phyloP scores from a whole-genome alignment of 2,888 invertebrate species.

The Drosophila subsilvestris region DNA sequence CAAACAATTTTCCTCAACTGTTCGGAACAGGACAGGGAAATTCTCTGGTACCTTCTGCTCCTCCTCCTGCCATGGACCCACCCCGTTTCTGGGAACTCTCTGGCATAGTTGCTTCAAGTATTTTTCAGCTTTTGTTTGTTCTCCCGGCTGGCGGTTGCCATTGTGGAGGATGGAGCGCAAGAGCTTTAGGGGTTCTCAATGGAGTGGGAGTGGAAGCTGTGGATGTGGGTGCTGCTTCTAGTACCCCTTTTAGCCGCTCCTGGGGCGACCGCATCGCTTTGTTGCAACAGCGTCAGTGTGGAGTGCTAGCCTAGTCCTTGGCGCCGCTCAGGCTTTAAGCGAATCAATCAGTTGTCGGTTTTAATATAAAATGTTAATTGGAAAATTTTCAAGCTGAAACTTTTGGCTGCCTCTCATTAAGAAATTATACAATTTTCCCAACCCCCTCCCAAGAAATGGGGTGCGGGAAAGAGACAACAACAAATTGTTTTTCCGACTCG shows the following conservation, averaged over 20 bases:
- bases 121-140: slow-evolving; percentile 73
- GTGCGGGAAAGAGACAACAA: slow-evolving; percentile 35
- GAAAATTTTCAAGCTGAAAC: slow-evolving; percentile 53
- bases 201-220: background rate
- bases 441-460: slow-evolving; percentile 11
- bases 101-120: slow-evolving; percentile 76
- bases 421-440: slow-evolving; percentile 62
- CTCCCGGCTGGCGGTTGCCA: slow-evolving; percentile 38
- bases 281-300: slow-evolving; percentile 24
- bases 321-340: slow-evolving; percentile 48
- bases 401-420: slow-evolving; percentile 63
- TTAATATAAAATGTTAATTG: slow-evolving; percentile 75
- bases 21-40: slow-evolving; percentile 9
- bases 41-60: slow-evolving; percentile 12
- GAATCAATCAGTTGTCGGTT: slow-evolving; percentile 76
- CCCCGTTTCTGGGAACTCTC: slow-evolving; percentile 15
- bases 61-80: background rate
- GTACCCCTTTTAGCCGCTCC: background rate
- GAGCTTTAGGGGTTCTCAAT: slow-evolving; percentile 13
- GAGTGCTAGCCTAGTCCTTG: background rate
- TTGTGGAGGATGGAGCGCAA: slow-evolving; percentile 24
- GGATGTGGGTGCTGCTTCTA: background rate
- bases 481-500: slow-evolving; percentile 67
- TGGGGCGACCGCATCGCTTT: slow-evolving; percentile 32
- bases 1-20: slow-evolving; percentile 68